These are phyloP conservation scores for Cephus pygmeus DNA, from an alignment of 2,888 invertebrate genomes.

Conservation along the genomic window DNA sequence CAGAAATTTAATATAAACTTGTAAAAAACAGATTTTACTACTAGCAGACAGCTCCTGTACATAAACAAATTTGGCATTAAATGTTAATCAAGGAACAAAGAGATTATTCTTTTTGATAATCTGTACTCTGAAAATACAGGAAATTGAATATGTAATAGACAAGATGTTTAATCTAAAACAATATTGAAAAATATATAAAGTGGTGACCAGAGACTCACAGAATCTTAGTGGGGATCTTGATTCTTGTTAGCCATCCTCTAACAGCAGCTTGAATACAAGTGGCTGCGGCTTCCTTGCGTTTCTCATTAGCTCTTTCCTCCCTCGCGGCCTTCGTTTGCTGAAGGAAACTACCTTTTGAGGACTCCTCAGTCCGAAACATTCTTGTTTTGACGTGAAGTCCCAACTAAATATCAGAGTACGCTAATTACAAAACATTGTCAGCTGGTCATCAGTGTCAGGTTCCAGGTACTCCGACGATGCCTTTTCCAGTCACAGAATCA, in stretches of 20 bases:
- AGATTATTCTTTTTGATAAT: not conserved
- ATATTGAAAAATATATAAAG: not conserved
- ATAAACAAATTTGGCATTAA: not conserved
- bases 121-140: not conserved
- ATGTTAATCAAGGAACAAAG: not conserved
- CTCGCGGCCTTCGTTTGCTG: slow-evolving; percentile 92
- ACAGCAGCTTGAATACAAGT: slow-evolving; percentile 80
- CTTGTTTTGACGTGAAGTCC: slow-evolving; percentile 31
- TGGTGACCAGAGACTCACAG: slow-evolving; percentile 71
- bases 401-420: slow-evolving; percentile 36
- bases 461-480: not conserved
- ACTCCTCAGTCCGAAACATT: slow-evolving; percentile 75
- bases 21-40: not conserved
- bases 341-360: slow-evolving; percentile 81
- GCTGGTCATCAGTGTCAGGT: slow-evolving; percentile 35
- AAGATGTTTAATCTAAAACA: not conserved
- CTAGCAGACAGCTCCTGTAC: not conserved
- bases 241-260: slow-evolving; percentile 80
- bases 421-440: slow-evolving; percentile 49
- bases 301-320: slow-evolving; percentile 88
- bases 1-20: not conserved
- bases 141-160: not conserved
- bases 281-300: slow-evolving; percentile 81
- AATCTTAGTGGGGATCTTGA: slow-evolving; percentile 73
- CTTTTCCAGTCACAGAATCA: not conserved